Evolutionary conservation across 2,797 vertebrate species (phyloP).

Genomic region (Pangasius macronema): DNA sequence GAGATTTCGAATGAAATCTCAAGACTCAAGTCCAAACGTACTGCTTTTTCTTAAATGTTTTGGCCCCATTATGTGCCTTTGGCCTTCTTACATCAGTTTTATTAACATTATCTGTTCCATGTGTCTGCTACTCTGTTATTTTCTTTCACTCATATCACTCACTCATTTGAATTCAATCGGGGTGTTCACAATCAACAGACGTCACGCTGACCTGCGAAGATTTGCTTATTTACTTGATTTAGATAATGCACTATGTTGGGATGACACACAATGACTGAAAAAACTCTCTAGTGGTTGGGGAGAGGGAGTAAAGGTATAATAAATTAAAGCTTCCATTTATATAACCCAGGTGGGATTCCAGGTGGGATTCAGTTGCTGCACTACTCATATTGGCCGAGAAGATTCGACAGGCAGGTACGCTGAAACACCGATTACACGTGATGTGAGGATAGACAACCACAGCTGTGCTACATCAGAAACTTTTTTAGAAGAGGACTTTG

Average conservation of each 20-base stretch:
- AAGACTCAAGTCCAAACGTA: background rate
- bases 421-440: background rate
- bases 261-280: background rate
- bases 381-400: background rate
- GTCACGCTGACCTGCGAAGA: background rate
- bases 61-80: background rate
- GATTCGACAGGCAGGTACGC: background rate
- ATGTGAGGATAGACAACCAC: background rate
- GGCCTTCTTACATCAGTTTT: background rate
- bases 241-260: no score
- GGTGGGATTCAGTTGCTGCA: background rate
- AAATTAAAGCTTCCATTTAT: background rate
- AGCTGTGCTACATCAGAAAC: background rate
- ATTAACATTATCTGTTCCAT: background rate
- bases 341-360: background rate
- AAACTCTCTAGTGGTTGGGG: background rate
- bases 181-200: background rate
- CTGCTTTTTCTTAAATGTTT: background rate
- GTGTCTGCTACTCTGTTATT: background rate
- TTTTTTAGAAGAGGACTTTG: no score
- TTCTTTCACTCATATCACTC: background rate
- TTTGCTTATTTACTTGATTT: no score
- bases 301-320: background rate
- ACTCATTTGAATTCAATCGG: background rate
- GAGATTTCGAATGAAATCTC: background rate